Evolutionary conservation across 2,888 invertebrate genomes (phyloP).

Genomic region (Pterobdella sp.): DNA sequence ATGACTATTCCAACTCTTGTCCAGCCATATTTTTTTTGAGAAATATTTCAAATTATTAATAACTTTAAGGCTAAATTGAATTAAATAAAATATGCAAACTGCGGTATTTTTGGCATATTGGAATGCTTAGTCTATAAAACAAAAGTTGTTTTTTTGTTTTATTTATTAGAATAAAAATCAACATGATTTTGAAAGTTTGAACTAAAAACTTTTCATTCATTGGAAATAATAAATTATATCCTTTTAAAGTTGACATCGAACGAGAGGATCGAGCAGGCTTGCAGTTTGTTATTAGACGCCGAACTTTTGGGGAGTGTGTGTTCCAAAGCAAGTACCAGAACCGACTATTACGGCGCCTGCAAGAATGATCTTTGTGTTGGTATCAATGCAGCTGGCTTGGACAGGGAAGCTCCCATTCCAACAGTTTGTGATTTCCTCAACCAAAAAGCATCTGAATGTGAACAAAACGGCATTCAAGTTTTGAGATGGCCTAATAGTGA

Average conservation of each 20-base stretch:
- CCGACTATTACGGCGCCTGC: constrained; percentile 18
- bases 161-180: background rate
- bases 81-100: too few species aligned
- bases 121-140: too few species aligned
- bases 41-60: too few species aligned
- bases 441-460: constrained; percentile 18
- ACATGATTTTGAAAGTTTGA: background rate
- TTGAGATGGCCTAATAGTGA: constrained; percentile 15
- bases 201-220: background rate
- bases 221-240: background rate
- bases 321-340: background rate
- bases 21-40: too few species aligned
- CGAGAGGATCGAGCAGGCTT: constrained; percentile 3
- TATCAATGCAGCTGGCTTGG: constrained; percentile 26
- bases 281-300: constrained; percentile 9
- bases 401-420: constrained; percentile 21
- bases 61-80: too few species aligned
- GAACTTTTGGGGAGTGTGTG: constrained; percentile 11
- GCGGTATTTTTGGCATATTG: too few species aligned
- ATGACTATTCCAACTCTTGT: too few species aligned
- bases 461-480: constrained; percentile 14
- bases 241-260: constrained; percentile 17
- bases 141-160: background rate
- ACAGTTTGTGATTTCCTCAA: constrained; percentile 20
- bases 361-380: constrained; percentile 19